A percentile compares a stretch with the other conserved stretches of the same genome.
These are phyloP conservation scores for Carcharodon carcharias DNA, from an alignment of 2,797 vertebrate species.

Conservation along the genomic window DNA sequence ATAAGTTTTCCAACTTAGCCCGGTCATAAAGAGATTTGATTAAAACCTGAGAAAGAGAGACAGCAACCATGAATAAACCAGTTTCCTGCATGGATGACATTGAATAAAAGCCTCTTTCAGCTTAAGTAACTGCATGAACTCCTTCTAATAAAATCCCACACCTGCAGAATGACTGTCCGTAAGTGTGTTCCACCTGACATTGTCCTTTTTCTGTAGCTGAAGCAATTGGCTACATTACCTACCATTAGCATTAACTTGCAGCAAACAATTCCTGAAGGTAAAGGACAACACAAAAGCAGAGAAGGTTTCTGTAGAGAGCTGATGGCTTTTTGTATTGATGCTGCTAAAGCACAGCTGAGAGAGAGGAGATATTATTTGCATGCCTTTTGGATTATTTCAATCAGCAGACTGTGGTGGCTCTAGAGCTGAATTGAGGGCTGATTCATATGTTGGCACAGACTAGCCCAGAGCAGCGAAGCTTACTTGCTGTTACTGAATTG, in stretches of 20 bases:
- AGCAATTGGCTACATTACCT: not conserved
- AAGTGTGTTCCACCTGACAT: not conserved
- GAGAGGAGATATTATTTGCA: not conserved
- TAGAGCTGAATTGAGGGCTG: not conserved
- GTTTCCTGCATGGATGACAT: slow-evolving; percentile 28
- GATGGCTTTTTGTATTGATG: not conserved
- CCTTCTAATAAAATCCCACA: slow-evolving; percentile 19
- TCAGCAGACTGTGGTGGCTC: not conserved
- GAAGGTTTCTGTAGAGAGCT: not conserved
- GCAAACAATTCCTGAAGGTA: not conserved
- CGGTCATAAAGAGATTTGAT: not conserved
- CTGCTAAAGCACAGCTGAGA: not conserved
- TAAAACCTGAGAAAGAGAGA: slow-evolving; percentile 10
- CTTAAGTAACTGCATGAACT: slow-evolving; percentile 1
- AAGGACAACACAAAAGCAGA: not conserved
- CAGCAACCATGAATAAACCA: not conserved
- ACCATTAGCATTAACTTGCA: not conserved
- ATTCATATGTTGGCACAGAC: not conserved
- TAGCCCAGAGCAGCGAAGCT: not conserved
- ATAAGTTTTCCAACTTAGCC: not conserved
- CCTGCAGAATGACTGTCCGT: not conserved
- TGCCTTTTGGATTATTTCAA: not conserved
- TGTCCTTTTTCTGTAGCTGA: slow-evolving; percentile 8
- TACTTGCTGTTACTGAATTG: not conserved
- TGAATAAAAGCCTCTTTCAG: slow-evolving; percentile 2